Evolutionary conservation across 2,888 invertebrate genomes (phyloP), one percentile per base, ranked within the genome.

Genomic region (Creontiades dilutus): DNA sequence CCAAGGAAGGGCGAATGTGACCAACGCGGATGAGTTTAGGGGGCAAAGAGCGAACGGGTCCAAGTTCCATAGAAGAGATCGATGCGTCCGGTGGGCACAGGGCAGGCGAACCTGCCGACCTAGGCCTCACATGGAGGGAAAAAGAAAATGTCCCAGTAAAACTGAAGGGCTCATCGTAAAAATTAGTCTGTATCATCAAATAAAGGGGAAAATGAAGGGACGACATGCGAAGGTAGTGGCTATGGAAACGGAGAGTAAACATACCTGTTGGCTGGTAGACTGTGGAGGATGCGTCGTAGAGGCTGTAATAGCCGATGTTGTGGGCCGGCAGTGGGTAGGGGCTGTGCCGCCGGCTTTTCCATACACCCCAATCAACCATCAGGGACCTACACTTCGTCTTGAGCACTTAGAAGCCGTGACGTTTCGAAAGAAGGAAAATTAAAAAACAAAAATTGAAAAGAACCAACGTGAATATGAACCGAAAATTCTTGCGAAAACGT

Each of bases 361-460:
- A 89, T 13, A 91, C 90, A 61, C 90, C 91, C 80, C 90, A 90
- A 86, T 91, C 91, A 78, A 91, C 91, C 91, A 91, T 90, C 82
- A 89, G 89, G 81, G 47, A 52, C 48, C 13, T 27, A 27, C 52
- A 48, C 55, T 87, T 75, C 19, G 55, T 47, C 55, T 61, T 57
- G 57, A 52, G 14, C 82, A 27, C 82, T 46, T 48, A n/a, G 82
- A 48, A 52, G 19, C 19, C 47, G 46, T 48, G 46, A 80, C 80
- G 80, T 13, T 7, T 16, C 46, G 80, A 46, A 46, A 75, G 75
- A 23, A 28, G 48, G 19, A 82, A 4, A 4, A 4, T 4, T 4
- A 52, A 61, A 85, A 52, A 84, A 11, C 14, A 16, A 47, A 85
- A 85, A 57, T 28, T n/a, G 81, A 52, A 47, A 82, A 46, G 19